These are phyloP conservation scores for Amphimallon solstitiale DNA, from an alignment of 2,888 invertebrate genomes.

Conservation along the genomic window DNA sequence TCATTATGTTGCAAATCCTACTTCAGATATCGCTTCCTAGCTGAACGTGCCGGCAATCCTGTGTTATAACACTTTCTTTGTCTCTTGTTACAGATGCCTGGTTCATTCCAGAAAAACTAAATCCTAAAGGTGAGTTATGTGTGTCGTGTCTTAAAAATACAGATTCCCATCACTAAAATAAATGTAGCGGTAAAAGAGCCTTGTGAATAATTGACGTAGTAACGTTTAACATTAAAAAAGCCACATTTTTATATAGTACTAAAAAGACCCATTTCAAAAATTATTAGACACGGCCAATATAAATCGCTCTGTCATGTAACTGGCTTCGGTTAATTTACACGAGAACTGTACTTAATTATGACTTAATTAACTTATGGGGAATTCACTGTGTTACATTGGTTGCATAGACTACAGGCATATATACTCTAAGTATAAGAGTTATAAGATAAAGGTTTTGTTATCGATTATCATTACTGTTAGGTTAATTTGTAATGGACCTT, in stretches of 20 bases:
- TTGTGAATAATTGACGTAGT: background rate
- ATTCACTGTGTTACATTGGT: background rate
- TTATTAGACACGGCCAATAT: too few species aligned
- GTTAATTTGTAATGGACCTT: background rate
- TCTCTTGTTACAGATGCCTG: constrained; percentile 87
- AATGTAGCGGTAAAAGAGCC: too few species aligned
- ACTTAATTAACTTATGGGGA: background rate
- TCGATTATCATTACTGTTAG: background rate
- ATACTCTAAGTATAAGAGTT: too few species aligned
- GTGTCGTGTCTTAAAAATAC: constrained; percentile 3
- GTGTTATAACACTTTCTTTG: constrained; percentile 27
- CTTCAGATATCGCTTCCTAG: background rate
- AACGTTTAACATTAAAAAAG: background rate
- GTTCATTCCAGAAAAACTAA: constrained; percentile 92
- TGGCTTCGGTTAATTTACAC: background rate
- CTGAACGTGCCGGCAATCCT: constrained; percentile 5
- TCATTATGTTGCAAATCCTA: too few species aligned
- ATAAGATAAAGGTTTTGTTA: too few species aligned
- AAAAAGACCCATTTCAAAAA: background rate
- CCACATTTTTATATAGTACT: background rate
- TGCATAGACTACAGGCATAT: background rate
- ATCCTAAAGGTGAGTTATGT: constrained; percentile 85
- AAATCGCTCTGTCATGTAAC: too few species aligned
- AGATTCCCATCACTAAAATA: background rate
- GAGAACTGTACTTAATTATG: too few species aligned